A percentile compares a stretch with the other conserved stretches of the same genome.
These are phyloP conservation scores for Heterochromis multidens DNA, from an alignment of 2,113 vertebrate species.

Conservation along the genomic window DNA sequence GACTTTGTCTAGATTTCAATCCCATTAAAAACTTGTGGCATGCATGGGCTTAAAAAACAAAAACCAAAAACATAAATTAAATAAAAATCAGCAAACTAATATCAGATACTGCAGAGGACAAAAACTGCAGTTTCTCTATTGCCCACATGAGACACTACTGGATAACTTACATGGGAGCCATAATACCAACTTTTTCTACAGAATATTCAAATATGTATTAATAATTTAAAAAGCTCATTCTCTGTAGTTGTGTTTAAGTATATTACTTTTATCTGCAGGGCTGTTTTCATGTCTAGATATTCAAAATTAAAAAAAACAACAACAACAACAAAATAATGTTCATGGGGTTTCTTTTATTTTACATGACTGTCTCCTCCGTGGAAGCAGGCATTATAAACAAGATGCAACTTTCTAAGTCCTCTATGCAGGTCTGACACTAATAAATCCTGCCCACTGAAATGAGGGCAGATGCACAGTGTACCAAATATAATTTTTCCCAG, in stretches of 20 bases:
- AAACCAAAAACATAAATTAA: no score
- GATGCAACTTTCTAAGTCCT: background rate
- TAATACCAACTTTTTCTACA: background rate
- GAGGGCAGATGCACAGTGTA: no score
- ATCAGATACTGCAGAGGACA: no score
- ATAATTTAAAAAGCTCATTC: background rate
- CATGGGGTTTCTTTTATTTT: background rate
- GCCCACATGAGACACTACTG: no score
- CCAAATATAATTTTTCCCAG: no score
- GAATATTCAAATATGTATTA: background rate
- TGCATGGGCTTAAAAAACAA: background rate
- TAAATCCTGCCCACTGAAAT: background rate
- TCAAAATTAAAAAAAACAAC: background rate
- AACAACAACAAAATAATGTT: background rate
- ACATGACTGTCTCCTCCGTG: background rate
- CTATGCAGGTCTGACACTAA: background rate
- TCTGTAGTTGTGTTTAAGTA: accelerated
- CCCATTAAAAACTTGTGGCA: background rate
- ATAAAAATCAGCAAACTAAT: no score
- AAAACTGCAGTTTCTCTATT: background rate
- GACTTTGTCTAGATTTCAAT: accelerated
- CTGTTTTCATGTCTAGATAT: accelerated
- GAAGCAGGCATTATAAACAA: background rate
- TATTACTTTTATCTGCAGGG: background rate
- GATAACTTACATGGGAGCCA: background rate